Evolutionary conservation across 2,888 invertebrate species (phyloP).

Genomic region (Aporophyla lueneburgensis): DNA sequence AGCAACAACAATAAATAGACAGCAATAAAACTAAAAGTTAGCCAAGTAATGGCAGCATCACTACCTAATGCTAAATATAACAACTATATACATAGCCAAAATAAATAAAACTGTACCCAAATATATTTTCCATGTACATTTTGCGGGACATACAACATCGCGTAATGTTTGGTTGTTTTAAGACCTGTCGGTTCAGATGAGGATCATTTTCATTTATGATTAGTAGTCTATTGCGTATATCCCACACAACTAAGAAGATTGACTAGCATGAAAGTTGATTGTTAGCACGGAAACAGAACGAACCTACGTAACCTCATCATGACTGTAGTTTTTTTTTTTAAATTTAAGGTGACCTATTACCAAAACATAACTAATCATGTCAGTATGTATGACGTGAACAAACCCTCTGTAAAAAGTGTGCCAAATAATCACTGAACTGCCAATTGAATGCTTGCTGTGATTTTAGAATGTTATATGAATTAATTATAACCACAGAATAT

Average conservation of each 20-base stretch:
- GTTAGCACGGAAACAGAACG: conserved; percentile 54
- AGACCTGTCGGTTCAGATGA: conserved; percentile 10
- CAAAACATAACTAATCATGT: neutral
- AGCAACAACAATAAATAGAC: conserved; percentile 33
- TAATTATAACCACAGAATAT: conserved; percentile 1
- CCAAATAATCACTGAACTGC: neutral
- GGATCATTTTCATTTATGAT: conserved; percentile 18
- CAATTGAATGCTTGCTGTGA: conserved; percentile 1
- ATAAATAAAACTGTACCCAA: conserved; percentile 36
- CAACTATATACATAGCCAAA: conserved; percentile 7
- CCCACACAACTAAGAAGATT: conserved; percentile 31
- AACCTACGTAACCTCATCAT: conserved; percentile 33
- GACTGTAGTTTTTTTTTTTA: conserved; percentile 2
- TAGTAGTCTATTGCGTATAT: conserved; percentile 24
- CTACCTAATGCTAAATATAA: conserved; percentile 15
- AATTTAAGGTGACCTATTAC: neutral
- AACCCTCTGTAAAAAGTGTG: neutral
- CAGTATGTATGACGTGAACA: neutral
- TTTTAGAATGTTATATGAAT: neutral
- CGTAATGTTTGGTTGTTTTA: neutral
- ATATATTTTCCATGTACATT: conserved; percentile 5
- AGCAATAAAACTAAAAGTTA: conserved; percentile 27
- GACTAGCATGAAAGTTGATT: conserved; percentile 50
- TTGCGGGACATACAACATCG: conserved; percentile 2
- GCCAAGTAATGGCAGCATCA: conserved; percentile 29